phyloP scores from a whole-genome alignment of 2,797 vertebrate species.

The Crocidura indochinensis region DNA sequence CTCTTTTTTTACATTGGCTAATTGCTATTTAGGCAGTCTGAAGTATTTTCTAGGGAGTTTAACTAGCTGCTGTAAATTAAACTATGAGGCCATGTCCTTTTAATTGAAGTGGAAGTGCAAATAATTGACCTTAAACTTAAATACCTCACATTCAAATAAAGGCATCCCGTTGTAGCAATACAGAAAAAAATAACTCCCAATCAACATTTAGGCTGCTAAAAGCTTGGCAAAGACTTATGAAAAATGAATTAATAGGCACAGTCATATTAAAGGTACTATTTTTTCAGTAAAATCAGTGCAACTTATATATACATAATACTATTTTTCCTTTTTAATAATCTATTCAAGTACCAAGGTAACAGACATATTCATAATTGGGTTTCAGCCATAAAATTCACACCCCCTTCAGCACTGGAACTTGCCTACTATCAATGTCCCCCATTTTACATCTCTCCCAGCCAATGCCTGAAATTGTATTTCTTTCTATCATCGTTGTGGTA shows the following conservation, averaged over 20 bases:
- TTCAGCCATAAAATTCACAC: no score
- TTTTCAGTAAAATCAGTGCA: background rate
- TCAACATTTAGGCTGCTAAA: background rate
- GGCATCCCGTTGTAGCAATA: background rate
- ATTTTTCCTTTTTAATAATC: background rate
- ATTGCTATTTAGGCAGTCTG: conserved; percentile 79
- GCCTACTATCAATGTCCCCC: no score
- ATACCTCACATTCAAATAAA: conserved; percentile 71
- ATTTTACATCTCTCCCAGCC: no score
- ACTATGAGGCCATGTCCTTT: conserved; percentile 79
- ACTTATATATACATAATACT: background rate
- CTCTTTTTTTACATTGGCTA: conserved; percentile 77
- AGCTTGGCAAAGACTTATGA: background rate
- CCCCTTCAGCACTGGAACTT: no score
- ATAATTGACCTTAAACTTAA: conserved; percentile 71
- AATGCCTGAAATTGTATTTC: no score
- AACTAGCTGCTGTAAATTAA: conserved; percentile 85
- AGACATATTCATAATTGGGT: no score
- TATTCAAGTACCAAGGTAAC: no score
- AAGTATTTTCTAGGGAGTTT: conserved; percentile 82
- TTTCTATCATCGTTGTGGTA: no score
- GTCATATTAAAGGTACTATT: background rate
- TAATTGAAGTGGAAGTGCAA: conserved; percentile 81
- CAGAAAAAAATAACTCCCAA: background rate
- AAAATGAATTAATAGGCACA: background rate